These are phyloP conservation scores for Silurus asotus DNA, from an alignment of 2,113 vertebrate genomes.

Conservation along the genomic window DNA sequence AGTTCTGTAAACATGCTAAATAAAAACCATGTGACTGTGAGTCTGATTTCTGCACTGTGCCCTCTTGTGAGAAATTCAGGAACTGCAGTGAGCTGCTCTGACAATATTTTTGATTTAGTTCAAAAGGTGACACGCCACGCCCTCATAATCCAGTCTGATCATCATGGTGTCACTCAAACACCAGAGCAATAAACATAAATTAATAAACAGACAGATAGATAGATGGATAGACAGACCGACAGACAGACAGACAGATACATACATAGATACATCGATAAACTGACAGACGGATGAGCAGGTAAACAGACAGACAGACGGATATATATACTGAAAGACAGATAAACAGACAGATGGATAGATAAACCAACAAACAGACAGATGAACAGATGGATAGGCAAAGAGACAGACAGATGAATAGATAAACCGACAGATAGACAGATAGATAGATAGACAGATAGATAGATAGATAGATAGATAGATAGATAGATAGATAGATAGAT, in stretches of 20 bases:
- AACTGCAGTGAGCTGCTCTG: no score
- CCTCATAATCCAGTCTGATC: no score
- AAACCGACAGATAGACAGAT: neutral
- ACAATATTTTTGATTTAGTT: no score
- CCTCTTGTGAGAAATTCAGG: neutral
- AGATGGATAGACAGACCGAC: neutral
- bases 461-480: neutral
- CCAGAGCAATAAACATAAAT: neutral
- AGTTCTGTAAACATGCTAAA: neutral
- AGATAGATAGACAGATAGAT: neutral
- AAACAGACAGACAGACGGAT: neutral
- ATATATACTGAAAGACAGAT: neutral
- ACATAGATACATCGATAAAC: no score
- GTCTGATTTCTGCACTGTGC: neutral
- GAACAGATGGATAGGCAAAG: neutral
- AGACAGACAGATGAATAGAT: neutral
- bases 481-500: neutral
- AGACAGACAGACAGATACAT: neutral
- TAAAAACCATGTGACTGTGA: neutral
- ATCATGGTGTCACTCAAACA: no score
- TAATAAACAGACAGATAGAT: neutral
- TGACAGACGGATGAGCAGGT: neutral
- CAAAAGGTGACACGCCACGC: no score
- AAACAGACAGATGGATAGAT: neutral
- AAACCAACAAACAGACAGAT: neutral